A percentile compares a stretch with the other conserved stretches of the same genome.
Conservation (phyloP, 2,888 invertebrate genomes). For the Aphidoletes aphidimyza region DNA sequence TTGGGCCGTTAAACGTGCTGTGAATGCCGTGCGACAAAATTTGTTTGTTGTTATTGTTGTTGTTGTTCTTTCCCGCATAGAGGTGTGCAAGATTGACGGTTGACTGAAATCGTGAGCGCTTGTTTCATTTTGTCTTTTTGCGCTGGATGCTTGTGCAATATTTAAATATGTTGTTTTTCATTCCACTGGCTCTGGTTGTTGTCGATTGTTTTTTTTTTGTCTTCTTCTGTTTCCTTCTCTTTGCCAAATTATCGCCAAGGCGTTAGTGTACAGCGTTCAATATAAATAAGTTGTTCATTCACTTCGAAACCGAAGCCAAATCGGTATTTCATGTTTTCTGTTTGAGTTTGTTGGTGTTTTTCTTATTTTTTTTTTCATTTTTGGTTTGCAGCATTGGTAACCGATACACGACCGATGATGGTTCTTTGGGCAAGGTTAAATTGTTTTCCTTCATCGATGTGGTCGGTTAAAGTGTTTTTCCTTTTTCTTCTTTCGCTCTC, state of each 20-base stretch:
- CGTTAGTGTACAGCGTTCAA: background rate
- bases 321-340: constrained; percentile 35
- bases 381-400: background rate
- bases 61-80: background rate
- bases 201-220: too few relatives aligned
- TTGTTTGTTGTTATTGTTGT: background rate
- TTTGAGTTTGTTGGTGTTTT: background rate
- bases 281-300: constrained; percentile 51
- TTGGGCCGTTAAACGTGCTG: background rate
- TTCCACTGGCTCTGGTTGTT: too few relatives aligned
- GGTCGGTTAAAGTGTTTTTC: constrained; percentile 25
- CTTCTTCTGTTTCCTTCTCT: background rate
- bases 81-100: constrained; percentile 44
- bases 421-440: constrained; percentile 51
- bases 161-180: constrained; percentile 39
- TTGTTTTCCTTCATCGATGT: constrained; percentile 26
- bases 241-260: constrained; percentile 47
- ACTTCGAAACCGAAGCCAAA: background rate
- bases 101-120: constrained; percentile 42
- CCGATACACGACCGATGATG: background rate
- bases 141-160: constrained; percentile 13
- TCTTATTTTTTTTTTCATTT: background rate
- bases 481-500: background rate
- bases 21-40: constrained; percentile 39
- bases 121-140: constrained; percentile 18